A percentile compares a stretch with the other conserved stretches of the same genome.
phyloP scores from a whole-genome alignment of 1,140 invertebrate species.

The Holcopasites calliopsidis region DNA sequence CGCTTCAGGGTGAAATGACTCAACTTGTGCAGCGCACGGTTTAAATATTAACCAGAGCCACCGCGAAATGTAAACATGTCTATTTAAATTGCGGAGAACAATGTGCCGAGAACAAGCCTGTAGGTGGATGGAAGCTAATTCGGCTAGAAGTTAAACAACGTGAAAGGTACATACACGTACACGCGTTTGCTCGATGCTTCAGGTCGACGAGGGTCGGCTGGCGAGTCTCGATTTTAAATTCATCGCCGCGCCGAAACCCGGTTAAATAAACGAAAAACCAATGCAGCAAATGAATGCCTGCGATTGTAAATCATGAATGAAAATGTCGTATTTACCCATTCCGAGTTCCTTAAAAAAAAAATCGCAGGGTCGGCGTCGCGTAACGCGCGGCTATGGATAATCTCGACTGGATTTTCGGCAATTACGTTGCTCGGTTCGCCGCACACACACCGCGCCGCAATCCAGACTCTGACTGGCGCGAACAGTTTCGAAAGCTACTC shows the following conservation, averaged over 20 bases:
- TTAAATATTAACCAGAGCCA: slow-evolving; percentile 70
- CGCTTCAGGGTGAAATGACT: slow-evolving; percentile 21
- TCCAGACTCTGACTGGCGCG: background rate
- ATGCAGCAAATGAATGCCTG: too few relatives aligned
- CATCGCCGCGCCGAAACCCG: slow-evolving; percentile 19
- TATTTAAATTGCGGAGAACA: slow-evolving; percentile 69
- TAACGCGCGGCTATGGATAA: background rate
- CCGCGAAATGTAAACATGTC: slow-evolving; percentile 68
- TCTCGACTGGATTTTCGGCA: slow-evolving; percentile 33
- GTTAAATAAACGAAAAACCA: background rate
- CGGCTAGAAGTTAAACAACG: slow-evolving; percentile 74
- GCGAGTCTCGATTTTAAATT: slow-evolving; percentile 60
- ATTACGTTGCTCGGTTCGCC: slow-evolving; percentile 34
- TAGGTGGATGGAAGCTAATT: slow-evolving; percentile 70
- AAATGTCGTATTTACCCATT: too few relatives aligned
- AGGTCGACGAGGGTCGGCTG: slow-evolving; percentile 13
- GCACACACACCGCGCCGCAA: background rate
- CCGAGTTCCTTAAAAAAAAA: slow-evolving; percentile 2
- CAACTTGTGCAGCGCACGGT: slow-evolving; percentile 44
- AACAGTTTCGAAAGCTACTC: slow-evolving; percentile 33
- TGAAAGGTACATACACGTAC: slow-evolving; percentile 53
- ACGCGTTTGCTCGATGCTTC: slow-evolving; percentile 14
- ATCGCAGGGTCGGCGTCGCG: background rate
- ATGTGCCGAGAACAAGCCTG: slow-evolving; percentile 52
- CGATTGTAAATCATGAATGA: too few relatives aligned